Evolutionary conservation across 2,113 vertebrate genomes (phyloP), one percentile per base, ranked within the genome.

Genomic region (Nibea coibor): DNA sequence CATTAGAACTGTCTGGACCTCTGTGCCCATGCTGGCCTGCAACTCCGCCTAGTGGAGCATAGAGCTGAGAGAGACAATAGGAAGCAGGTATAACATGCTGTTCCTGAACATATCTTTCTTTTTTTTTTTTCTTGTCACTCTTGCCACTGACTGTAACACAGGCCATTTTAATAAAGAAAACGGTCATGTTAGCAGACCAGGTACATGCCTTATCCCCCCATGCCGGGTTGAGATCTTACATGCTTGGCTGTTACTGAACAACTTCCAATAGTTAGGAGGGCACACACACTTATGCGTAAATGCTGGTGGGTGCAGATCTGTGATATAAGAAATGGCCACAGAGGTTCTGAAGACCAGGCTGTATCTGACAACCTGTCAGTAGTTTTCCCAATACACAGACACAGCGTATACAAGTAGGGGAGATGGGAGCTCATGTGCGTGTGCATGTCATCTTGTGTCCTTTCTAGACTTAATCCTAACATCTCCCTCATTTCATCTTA

Each of bases 1-100:
- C 74, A 91, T 91, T 88, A 90, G 71, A 80, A 72, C 66, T 58
- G 84, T 85, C 82, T 87, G 82, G 54, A 80, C 72, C 75, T 50
- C 61, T 75, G 35, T 31, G 57, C 68, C 73, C 54, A 51, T 24
- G 72, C 45, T 68, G 69, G 69, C 53, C 80, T 80, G 81, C 64
- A 48, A 75, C 90, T 87, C 87, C 68, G 62, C 66, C 83, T 87
- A 65, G 80, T 66, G 75, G 87, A 83, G 75, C 64, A 51, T 42
- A 77, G 71, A 75, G 80, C 58, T 31, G 67, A 67, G 54, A 57
- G 57, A 42, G 50, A 58, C 57, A 48, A n/a, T 26, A 51, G 20
- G 58, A 75, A 74, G 78, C 65, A 74, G 35, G 54, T 71, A 43
- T 42, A 68, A 59, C 57, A 63, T 22, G 8, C 61, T 64, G 62